Evolutionary conservation across 2,113 vertebrate species (phyloP).

Genomic region (Microcebus murinus): DNA sequence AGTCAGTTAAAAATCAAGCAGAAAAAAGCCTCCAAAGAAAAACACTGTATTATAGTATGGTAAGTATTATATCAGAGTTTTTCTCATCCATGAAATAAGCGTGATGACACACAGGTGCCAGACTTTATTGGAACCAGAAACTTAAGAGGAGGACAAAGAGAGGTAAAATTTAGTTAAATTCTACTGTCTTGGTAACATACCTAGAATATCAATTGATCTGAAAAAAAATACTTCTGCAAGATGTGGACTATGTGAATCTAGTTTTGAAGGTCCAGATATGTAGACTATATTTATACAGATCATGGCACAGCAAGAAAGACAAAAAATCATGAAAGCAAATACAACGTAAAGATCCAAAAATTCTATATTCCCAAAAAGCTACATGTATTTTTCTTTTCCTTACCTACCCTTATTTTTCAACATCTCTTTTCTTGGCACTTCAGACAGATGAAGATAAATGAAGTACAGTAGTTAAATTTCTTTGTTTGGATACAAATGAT

Average conservation of each 20-base stretch:
- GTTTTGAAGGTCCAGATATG: neutral
- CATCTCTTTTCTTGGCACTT: conserved; percentile 19
- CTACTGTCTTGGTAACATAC: neutral
- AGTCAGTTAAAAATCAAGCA: neutral
- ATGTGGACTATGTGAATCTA: neutral
- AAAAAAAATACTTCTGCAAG: neutral
- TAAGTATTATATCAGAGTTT: too few relatives aligned
- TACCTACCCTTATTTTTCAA: neutral
- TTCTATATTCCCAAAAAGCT: neutral
- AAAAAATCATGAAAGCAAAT: neutral
- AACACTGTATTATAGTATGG: too few relatives aligned
- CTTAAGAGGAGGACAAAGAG: neutral
- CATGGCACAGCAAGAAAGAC: neutral
- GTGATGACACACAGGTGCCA: neutral
- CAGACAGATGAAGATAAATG: conserved; percentile 70
- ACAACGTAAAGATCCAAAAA: neutral
- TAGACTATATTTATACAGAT: neutral
- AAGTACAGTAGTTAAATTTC: conserved; percentile 47
- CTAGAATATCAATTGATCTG: neutral
- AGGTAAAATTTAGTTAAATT: neutral
- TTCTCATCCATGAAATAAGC: too few relatives aligned
- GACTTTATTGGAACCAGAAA: neutral
- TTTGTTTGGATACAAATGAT: conserved; percentile 60
- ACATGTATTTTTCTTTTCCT: conserved; percentile 6
- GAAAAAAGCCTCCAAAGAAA: neutral